Evolutionary conservation across 2,888 invertebrate species (phyloP).

Genomic region (Cacoxenus indagator): DNA sequence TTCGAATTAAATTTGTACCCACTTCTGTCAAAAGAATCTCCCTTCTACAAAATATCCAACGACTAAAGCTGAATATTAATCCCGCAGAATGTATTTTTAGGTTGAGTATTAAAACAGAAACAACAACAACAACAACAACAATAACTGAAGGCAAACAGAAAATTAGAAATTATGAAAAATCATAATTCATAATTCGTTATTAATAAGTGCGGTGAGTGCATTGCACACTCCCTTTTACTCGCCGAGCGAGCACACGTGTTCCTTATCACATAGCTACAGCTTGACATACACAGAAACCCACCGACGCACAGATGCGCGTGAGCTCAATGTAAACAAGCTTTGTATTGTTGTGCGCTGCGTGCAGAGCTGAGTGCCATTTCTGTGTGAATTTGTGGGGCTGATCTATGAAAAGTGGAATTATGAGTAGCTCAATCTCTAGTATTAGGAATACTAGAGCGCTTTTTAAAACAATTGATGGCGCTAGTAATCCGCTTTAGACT

Average conservation of each 20-base stretch:
- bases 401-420: too few species aligned
- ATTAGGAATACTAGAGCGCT: too few species aligned
- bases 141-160: slow-evolving; percentile 20
- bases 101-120: slow-evolving; percentile 3
- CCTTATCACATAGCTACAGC: slow-evolving; percentile 28
- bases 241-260: slow-evolving; percentile 29
- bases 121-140: slow-evolving; percentile 29
- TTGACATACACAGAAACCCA: slow-evolving; percentile 25
- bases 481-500: too few species aligned
- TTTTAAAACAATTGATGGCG: too few species aligned
- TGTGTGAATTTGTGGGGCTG: too few species aligned
- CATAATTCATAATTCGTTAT: slow-evolving; percentile 62
- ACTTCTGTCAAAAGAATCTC: not conserved
- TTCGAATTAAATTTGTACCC: not conserved
- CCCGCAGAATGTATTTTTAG: slow-evolving; percentile 6
- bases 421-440: too few species aligned
- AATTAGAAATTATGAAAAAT: slow-evolving; percentile 43
- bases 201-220: slow-evolving; percentile 43
- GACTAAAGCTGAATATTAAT: too few species aligned
- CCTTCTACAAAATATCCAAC: too few species aligned
- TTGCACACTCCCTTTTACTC: not conserved
- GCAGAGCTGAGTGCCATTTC: not conserved
- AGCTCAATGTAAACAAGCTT: not conserved
- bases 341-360: not conserved
- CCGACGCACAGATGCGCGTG: not conserved